A percentile compares a stretch with the other conserved stretches of the same genome.
phyloP scores from a whole-genome alignment of 2,113 vertebrate genomes.

The Eulemur rufifrons region DNA sequence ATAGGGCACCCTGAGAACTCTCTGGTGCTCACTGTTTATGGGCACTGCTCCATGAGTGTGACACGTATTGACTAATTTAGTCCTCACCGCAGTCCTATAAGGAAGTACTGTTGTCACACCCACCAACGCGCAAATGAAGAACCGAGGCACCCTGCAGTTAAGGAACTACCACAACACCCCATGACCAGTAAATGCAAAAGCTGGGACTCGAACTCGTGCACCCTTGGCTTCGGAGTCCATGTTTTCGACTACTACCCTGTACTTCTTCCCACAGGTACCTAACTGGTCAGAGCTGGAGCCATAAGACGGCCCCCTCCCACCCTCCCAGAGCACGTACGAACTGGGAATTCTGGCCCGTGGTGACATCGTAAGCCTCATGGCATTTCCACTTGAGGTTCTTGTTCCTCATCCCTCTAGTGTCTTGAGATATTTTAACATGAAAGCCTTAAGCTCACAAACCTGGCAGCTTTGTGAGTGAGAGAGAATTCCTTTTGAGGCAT shows the following conservation, averaged over 20 bases:
- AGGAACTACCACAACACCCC: not conserved
- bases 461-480: constrained; percentile 60
- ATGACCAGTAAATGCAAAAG: not conserved
- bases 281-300: not conserved
- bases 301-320: too few species aligned
- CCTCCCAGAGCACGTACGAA: not conserved
- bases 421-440: constrained; percentile 32
- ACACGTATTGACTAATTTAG: not conserved
- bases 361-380: not conserved
- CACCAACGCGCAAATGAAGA: not conserved
- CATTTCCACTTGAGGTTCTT: not conserved
- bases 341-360: not conserved
- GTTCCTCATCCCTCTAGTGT: not conserved
- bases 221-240: not conserved
- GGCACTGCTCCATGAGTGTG: accelerated
- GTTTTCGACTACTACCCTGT: not conserved
- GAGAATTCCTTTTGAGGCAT: constrained; percentile 77
- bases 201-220: not conserved
- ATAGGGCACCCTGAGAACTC: not conserved
- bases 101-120: not conserved
- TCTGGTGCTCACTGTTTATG: accelerated
- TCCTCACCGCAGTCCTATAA: not conserved
- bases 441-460: constrained; percentile 57
- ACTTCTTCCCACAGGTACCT: not conserved
- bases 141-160: not conserved